Evolutionary conservation across 2,888 invertebrate species (phyloP), one percentile per base, ranked within the genome.

Genomic region (Lepidonotus clava): DNA sequence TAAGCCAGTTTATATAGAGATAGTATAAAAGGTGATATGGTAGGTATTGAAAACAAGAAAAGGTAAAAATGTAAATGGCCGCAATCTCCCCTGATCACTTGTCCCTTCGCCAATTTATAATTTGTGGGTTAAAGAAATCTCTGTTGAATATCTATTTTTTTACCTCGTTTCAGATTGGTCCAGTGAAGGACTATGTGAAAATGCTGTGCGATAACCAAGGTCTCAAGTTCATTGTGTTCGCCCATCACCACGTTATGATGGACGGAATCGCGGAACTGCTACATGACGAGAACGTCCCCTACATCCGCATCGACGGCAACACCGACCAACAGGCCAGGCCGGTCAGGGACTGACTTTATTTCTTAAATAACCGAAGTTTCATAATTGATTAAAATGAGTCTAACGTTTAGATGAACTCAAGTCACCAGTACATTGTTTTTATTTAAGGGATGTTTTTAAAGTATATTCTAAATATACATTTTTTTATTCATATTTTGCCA

Each of bases 191-290:
- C 67, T 93, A 93, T 87, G 87, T 93, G 1, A 91, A 92, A 86
- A 92, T 93, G 92, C 85, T 93, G 86, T 91, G 92, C 90, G 92
- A 93, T 51, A 92, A 92, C 86, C 88, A 90, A 0, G 90, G 89
- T 24, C 88, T 92, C 34, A 93, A 93, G 90, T 91, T 93, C 86
- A 90, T 93, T 56, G 91, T 93, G 76, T 93, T 93, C 90, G 93
- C 93, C n/a, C 92, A 93, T 87, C 93, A 93, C 86, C 92, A 92
- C 66, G 88, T 88, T 53, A 93, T 93, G 93, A 91, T 93, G 91
- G 92, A 93, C 88, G 92, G 91, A 32, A 88, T 93, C 51, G 89
- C 90, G 76, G 91, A 93, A 88, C 91, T 91, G 0, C 88, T 93
- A 67, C 90, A 90, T 86, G 91, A 92, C 61, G 90, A 90, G 71